Conservation (phyloP, 2,797 vertebrate species). For the Allenopithecus nigroviridis region DNA sequence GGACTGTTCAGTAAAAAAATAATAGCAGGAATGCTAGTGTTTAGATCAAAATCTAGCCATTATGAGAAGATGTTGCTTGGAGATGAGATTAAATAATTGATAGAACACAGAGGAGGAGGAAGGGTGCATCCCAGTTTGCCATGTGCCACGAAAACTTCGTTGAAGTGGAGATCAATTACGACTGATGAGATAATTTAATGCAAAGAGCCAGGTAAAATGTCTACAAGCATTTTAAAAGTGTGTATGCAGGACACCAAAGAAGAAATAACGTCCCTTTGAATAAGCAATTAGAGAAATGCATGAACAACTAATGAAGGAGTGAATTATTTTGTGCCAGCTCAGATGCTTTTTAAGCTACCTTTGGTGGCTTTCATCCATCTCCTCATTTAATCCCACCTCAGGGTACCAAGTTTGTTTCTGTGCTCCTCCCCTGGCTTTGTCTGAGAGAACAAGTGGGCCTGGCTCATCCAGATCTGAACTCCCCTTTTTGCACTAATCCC, state of each 20-base stretch:
- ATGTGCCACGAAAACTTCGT: not conserved
- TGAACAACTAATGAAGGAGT: not conserved
- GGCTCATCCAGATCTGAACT: not conserved
- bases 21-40: not conserved
- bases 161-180: not conserved
- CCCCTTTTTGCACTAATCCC: not conserved
- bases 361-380: not conserved
- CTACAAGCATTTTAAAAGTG: too few relatives aligned
- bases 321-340: not conserved
- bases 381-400: too few relatives aligned
- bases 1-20: not conserved
- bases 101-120: too few relatives aligned
- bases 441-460: not conserved
- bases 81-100: not conserved
- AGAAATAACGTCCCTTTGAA: not conserved
- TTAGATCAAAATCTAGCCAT: not conserved
- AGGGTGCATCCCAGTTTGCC: fast-evolving
- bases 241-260: not conserved
- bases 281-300: not conserved
- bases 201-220: not conserved
- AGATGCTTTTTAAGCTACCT: not conserved
- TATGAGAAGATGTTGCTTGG: not conserved
- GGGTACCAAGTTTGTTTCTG: not conserved
- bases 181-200: not conserved
- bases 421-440: not conserved